A percentile compares a stretch with the other conserved stretches of the same genome.
These are phyloP conservation scores for Leptopilina syphax DNA, from an alignment of 2,888 invertebrate genomes.

Conservation along the genomic window DNA sequence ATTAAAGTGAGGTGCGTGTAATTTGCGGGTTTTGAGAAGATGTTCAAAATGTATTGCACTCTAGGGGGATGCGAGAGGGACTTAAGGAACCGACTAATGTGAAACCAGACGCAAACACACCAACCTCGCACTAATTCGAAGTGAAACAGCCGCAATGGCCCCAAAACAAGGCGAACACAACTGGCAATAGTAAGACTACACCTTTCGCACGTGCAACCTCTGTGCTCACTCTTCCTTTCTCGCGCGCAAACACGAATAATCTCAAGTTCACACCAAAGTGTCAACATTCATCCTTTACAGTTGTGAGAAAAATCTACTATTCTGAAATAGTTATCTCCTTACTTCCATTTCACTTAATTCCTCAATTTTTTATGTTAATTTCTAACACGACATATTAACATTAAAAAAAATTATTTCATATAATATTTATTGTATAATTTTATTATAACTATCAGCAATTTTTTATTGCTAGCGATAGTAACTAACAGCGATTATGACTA, in stretches of 20 bases:
- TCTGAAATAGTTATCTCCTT: too few relatives aligned
- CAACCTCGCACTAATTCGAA: conserved; percentile 52
- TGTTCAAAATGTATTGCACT: conserved; percentile 3
- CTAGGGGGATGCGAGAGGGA: conserved; percentile 22
- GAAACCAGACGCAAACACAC: conserved; percentile 32
- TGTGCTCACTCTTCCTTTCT: conserved; percentile 15
- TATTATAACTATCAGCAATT: too few relatives aligned
- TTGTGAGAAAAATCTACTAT: not conserved
- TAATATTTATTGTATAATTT: too few relatives aligned
- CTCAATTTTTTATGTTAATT: too few relatives aligned
- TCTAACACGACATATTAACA: too few relatives aligned
- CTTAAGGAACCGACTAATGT: conserved; percentile 46
- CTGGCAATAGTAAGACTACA: conserved; percentile 43
- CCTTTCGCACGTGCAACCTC: conserved; percentile 10
- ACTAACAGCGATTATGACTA: too few relatives aligned
- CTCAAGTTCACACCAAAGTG: not conserved
- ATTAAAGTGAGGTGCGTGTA: not conserved
- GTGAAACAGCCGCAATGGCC: conserved; percentile 46
- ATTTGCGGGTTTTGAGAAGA: not conserved
- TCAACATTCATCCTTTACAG: not conserved
- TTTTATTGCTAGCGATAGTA: too few relatives aligned
- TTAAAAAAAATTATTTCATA: too few relatives aligned
- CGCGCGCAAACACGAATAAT: conserved; percentile 26
- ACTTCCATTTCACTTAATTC: too few relatives aligned
- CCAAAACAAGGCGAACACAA: conserved; percentile 45